These are phyloP conservation scores for Trypoxylon attenuatum DNA, from an alignment of 2,888 invertebrate species.

Conservation along the genomic window DNA sequence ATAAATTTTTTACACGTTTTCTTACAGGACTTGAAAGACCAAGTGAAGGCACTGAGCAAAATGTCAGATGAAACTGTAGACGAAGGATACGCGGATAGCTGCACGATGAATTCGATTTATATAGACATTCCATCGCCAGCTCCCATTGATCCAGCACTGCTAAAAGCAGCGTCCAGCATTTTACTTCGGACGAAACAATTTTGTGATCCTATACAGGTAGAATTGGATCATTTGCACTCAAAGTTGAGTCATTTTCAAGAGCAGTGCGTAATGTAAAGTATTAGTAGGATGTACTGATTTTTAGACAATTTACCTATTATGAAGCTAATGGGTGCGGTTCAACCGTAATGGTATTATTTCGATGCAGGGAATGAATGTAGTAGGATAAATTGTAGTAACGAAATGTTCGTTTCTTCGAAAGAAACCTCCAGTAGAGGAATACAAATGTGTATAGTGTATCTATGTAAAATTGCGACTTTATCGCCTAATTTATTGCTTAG, in stretches of 20 bases:
- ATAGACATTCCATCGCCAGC: conserved; percentile 57
- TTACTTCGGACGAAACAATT: conserved; percentile 57
- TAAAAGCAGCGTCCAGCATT: conserved; percentile 51
- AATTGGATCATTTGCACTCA: conserved; percentile 49
- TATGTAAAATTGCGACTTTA: too few relatives aligned
- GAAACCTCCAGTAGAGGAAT: too few relatives aligned
- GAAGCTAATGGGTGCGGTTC: background rate
- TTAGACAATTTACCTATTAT: background rate
- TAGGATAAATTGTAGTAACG: background rate
- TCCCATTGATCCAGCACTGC: conserved; percentile 54
- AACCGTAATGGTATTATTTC: background rate
- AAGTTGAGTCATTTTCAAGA: conserved; percentile 47
- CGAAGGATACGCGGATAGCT: conserved; percentile 65
- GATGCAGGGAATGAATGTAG: too few relatives aligned
- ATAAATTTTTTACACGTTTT: conserved; percentile 11
- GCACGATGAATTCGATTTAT: conserved; percentile 40
- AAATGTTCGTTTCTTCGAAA: background rate
- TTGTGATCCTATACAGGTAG: conserved; percentile 52
- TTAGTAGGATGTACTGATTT: background rate
- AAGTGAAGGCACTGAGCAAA: conserved; percentile 52
- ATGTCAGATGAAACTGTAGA: conserved; percentile 63
- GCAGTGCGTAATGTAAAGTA: conserved; percentile 13
- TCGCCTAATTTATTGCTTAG: background rate
- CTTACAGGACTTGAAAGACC: conserved; percentile 57
- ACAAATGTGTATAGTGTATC: background rate